A percentile compares a stretch with the other conserved stretches of the same genome.
Conservation (phyloP, 2,797 vertebrate genomes). For the Myotis planiceps region DNA sequence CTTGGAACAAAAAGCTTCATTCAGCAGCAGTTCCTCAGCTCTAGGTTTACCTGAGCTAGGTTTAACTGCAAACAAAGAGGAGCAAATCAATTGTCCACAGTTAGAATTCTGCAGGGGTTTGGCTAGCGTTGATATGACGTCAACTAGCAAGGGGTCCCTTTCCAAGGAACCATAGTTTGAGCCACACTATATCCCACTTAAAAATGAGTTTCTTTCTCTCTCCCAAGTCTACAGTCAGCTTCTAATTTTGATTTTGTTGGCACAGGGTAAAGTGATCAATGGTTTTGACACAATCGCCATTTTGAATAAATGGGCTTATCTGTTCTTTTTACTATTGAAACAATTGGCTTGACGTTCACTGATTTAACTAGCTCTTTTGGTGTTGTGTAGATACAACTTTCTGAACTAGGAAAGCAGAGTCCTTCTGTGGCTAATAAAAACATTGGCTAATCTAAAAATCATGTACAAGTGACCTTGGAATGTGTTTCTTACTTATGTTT, state of each 20-base stretch:
- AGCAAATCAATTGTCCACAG: neutral
- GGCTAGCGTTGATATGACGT: neutral
- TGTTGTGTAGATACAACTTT: neutral
- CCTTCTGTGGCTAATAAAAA: constrained; percentile 30
- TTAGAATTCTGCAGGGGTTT: neutral
- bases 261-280: neutral
- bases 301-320: neutral
- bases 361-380: constrained; percentile 36
- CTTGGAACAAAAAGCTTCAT: constrained; percentile 35
- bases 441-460: constrained; percentile 50
- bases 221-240: neutral
- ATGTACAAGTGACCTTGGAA: constrained; percentile 39
- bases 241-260: constrained; percentile 45
- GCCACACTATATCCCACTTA: neutral
- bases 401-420: neutral
- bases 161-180: constrained; percentile 10
- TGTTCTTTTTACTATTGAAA: neutral
- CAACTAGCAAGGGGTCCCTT: neutral
- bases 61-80: neutral
- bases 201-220: constrained; percentile 25
- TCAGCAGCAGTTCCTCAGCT: neutral
- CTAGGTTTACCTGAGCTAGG: neutral
- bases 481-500: constrained; percentile 17
- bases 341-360: constrained; percentile 3
- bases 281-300: constrained; percentile 23